Percentiles rank a stretch among this genome's conserved stretches.
These are phyloP conservation scores for Hirtodrosophila confusa DNA, from an alignment of 2,888 invertebrate genomes.

Conservation along the genomic window DNA sequence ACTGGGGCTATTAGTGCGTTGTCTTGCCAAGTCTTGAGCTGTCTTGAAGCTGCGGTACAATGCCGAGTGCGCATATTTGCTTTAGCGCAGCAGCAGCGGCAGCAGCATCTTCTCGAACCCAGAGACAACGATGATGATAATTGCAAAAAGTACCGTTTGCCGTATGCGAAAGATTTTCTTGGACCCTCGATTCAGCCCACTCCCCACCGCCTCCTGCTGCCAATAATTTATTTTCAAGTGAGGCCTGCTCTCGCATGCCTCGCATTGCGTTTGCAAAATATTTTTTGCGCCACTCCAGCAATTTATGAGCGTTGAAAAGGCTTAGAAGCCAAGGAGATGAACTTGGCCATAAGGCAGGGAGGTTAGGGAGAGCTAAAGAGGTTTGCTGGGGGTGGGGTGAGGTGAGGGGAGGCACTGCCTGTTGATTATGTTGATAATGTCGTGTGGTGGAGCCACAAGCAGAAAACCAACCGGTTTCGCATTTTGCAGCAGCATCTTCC, in stretches of 20 bases:
- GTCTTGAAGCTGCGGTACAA: constrained; percentile 54
- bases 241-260: constrained; percentile 51
- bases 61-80: constrained; percentile 78
- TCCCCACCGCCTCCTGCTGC: constrained; percentile 3
- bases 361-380: not conserved
- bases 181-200: constrained; percentile 15
- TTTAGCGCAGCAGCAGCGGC: constrained; percentile 51
- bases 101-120: constrained; percentile 57
- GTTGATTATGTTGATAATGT: constrained; percentile 79
- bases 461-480: constrained; percentile 57
- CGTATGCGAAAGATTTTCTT: constrained; percentile 72
- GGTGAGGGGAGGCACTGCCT: constrained; percentile 25
- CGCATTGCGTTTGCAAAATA: constrained; percentile 76
- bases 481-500: constrained; percentile 49
- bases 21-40: constrained; percentile 61
- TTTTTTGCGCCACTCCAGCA: constrained; percentile 65
- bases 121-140: constrained; percentile 74
- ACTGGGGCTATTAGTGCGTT: constrained; percentile 72
- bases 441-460: constrained; percentile 50
- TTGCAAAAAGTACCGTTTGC: constrained; percentile 78
- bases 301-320: constrained; percentile 80
- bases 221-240: constrained; percentile 60
- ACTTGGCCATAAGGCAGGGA: constrained; percentile 3
- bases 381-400: too few species aligned
- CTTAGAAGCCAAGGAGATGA: constrained; percentile 59